A percentile compares a stretch with the other conserved stretches of the same genome.
Conservation (phyloP, 2,113 vertebrate species). For the Phaethornis superciliosus region DNA sequence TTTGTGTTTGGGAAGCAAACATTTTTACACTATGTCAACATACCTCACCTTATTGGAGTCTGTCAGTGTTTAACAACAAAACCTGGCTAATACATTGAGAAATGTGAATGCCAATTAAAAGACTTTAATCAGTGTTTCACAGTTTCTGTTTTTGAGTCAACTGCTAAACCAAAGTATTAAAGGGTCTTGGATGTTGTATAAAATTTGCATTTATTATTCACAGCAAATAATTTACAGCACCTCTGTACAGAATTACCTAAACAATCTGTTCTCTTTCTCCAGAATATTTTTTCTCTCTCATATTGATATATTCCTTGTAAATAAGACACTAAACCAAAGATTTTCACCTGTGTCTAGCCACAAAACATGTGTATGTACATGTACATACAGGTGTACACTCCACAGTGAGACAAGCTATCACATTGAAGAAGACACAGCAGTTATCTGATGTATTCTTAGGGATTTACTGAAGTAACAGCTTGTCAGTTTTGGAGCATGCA, state of each 20-base stretch:
- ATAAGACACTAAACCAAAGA: not conserved
- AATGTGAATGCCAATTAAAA: not conserved
- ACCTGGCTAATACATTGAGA: not conserved
- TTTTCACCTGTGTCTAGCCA: not conserved
- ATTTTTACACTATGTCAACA: not conserved
- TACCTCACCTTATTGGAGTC: not conserved
- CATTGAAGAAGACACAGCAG: fast-evolving
- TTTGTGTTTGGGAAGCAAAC: not conserved
- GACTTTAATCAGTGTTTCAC: not conserved
- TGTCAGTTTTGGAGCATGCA: not conserved
- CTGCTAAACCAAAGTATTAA: not conserved
- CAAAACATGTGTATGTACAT: fast-evolving
- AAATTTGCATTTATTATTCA: not conserved
- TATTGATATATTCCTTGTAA: not conserved
- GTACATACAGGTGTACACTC: not conserved
- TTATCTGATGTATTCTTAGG: not conserved
- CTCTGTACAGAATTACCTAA: not conserved
- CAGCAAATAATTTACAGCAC: not conserved
- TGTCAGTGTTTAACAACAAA: not conserved
- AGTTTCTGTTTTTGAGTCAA: not conserved
- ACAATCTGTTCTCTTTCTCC: not conserved
- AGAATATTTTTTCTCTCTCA: not conserved
- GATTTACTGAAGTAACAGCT: not conserved
- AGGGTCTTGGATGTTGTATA: not conserved
- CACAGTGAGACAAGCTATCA: not conserved